These are phyloP conservation scores for Epizoanthus rinbou DNA, from an alignment of 92 coral and sea anemone genomes.

Conservation along the genomic window DNA sequence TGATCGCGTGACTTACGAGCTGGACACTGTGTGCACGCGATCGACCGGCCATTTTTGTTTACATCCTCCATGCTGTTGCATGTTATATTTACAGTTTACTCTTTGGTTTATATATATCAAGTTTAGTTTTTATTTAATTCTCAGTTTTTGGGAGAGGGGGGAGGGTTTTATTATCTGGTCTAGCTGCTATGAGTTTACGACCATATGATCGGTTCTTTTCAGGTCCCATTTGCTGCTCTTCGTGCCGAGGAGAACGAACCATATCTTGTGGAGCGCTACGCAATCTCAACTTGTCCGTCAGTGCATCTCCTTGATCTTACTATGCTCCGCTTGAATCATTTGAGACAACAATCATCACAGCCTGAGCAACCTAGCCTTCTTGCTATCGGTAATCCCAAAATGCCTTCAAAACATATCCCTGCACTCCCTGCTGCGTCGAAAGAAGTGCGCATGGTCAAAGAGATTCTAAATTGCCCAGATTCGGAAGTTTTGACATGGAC, in stretches of 20 bases:
- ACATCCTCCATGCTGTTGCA: too few relatives aligned
- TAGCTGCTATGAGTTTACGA: background rate
- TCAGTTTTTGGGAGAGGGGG: too few relatives aligned
- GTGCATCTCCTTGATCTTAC: constrained; percentile 58
- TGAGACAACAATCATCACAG: constrained; percentile 1
- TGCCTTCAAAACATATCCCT: constrained; percentile 53
- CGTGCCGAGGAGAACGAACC: constrained; percentile 22
- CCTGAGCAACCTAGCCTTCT: constrained; percentile 51
- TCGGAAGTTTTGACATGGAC: constrained; percentile 46
- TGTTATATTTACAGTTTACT: too few relatives aligned
- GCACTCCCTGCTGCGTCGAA: constrained; percentile 55
- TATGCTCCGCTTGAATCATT: background rate
- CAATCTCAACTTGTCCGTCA: constrained; percentile 65
- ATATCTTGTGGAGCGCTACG: constrained; percentile 51
- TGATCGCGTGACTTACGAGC: too few relatives aligned
- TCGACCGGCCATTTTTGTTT: too few relatives aligned
- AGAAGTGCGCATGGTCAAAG: constrained; percentile 61
- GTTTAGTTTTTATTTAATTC: too few relatives aligned
- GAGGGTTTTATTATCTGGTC: too few relatives aligned
- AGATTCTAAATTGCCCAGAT: constrained; percentile 45
- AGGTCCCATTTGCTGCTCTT: constrained; percentile 70
- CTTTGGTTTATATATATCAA: too few relatives aligned
- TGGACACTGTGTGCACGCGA: too few relatives aligned
- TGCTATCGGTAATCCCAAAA: constrained; percentile 69
- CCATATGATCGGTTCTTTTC: background rate